Conservation (phyloP, 1,140 invertebrate species). For the Eumeta japonica region DNA sequence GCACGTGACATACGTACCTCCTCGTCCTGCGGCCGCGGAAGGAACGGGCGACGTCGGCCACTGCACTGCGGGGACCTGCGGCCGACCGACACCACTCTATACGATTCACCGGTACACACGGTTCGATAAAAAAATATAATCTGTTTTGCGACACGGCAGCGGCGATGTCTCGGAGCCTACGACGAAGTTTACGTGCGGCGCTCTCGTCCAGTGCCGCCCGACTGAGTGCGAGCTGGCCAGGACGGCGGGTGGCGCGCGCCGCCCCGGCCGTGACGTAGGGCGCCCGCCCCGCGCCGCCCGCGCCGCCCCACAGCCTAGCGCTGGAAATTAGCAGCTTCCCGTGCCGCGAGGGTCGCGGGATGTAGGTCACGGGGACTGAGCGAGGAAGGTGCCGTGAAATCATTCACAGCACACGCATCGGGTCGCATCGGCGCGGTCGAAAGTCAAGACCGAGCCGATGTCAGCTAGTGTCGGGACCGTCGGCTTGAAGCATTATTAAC, state of each 20-base stretch:
- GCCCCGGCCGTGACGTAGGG: too few relatives aligned
- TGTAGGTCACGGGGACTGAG: conserved; percentile 55
- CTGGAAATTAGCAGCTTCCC: conserved; percentile 55
- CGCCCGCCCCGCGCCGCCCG: conserved; percentile 35
- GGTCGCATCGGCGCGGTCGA: too few relatives aligned
- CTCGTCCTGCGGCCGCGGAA: conserved; percentile 35
- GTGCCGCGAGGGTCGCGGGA: conserved; percentile 50
- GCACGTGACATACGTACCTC: conserved; percentile 53
- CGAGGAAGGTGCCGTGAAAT: too few relatives aligned
- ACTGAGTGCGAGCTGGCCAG: conserved; percentile 28
- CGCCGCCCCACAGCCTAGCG: conserved; percentile 32
- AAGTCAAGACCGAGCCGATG: too few relatives aligned
- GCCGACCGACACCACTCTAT: conserved; percentile 47
- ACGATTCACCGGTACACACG: conserved; percentile 36
- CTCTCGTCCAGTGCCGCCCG: conserved; percentile 27
- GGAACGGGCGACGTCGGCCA: conserved; percentile 50
- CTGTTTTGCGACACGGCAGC: conserved; percentile 23
- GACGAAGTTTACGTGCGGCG: conserved; percentile 18
- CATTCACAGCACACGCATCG: too few relatives aligned
- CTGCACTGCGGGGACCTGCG: conserved; percentile 45
- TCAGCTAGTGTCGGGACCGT: too few relatives aligned
- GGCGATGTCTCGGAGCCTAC: conserved; percentile 12
- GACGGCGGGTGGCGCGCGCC: conserved; percentile 7
- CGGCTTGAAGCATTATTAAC: too few relatives aligned
- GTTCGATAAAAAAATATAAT: conserved; percentile 20